phyloP scores from a whole-genome alignment of 2,113 vertebrate species.

The Paedocypris sp. region DNA sequence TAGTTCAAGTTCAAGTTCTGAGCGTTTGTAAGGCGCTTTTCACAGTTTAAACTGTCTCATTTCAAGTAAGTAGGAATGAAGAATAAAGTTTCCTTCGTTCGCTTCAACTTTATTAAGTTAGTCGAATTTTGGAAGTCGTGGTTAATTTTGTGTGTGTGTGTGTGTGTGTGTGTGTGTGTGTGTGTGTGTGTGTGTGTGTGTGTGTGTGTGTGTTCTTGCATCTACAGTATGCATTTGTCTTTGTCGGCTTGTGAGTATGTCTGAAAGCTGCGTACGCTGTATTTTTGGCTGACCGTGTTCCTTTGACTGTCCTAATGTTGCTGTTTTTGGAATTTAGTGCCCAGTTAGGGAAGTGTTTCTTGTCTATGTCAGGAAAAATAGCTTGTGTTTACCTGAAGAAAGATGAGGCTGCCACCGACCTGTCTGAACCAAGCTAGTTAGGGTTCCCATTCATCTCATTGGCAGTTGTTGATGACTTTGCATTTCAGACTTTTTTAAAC shows the following conservation, averaged over 20 bases:
- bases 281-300: constrained; percentile 14
- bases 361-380: constrained; percentile 10
- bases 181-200: no score
- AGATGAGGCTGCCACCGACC: constrained; percentile 20
- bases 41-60: no score
- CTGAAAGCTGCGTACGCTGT: not conserved
- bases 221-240: not conserved
- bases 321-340: constrained; percentile 22
- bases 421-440: constrained; percentile 2
- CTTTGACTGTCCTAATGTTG: not conserved
- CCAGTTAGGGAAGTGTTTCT: constrained; percentile 9
- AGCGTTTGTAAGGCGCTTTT: no score
- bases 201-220: not conserved
- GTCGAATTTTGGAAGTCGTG: no score
- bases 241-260: not conserved
- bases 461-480: not conserved
- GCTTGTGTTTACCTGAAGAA: constrained; percentile 11
- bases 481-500: no score
- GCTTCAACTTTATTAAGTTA: no score
- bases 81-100: no score
- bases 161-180: not conserved
- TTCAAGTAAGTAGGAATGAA: no score
- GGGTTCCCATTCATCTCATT: not conserved
- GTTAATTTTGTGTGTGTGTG: not conserved
- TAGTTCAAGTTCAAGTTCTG: no score